Conservation (phyloP, 1,140 invertebrate species). For the Drosophila insularis region DNA sequence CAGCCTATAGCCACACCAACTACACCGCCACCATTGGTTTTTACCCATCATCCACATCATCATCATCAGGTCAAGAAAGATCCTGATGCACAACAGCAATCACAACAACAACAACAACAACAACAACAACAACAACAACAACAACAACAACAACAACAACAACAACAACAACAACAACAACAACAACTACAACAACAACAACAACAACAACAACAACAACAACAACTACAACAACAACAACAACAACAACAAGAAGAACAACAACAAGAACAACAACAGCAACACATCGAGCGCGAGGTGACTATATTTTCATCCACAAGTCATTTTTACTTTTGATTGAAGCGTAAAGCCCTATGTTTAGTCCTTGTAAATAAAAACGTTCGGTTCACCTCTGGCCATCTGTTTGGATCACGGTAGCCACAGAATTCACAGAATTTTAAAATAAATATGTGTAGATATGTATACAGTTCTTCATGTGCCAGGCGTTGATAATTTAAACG, state of each 20-base stretch:
- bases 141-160: slow-evolving; percentile 47
- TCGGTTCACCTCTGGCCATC: too few relatives aligned
- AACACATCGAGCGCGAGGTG: slow-evolving; percentile 11
- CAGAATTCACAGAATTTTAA: too few relatives aligned
- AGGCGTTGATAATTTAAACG: too few relatives aligned
- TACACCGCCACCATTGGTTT: slow-evolving; percentile 61
- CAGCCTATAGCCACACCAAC: slow-evolving; percentile 60
- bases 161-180: slow-evolving; percentile 45
- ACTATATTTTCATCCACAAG: too few relatives aligned
- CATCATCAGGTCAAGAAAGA: slow-evolving; percentile 21
- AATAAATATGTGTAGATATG: too few relatives aligned
- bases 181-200: slow-evolving; percentile 56
- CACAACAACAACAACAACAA: slow-evolving; percentile 45
- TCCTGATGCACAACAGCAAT: slow-evolving; percentile 21
- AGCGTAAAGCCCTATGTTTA: too few relatives aligned
- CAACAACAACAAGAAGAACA: slow-evolving; percentile 48
- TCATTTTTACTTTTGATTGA: too few relatives aligned
- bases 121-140: slow-evolving; percentile 39
- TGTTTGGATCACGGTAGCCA: too few relatives aligned
- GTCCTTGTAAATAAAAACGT: too few relatives aligned
- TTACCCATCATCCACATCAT: slow-evolving; percentile 61
- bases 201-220: slow-evolving; percentile 36
- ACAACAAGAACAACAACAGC: slow-evolving; percentile 47
- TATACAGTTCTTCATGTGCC: too few relatives aligned
- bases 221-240: slow-evolving; percentile 45